phyloP scores from a whole-genome alignment of 2,797 vertebrate genomes.

The Takifugu rubripes region DNA sequence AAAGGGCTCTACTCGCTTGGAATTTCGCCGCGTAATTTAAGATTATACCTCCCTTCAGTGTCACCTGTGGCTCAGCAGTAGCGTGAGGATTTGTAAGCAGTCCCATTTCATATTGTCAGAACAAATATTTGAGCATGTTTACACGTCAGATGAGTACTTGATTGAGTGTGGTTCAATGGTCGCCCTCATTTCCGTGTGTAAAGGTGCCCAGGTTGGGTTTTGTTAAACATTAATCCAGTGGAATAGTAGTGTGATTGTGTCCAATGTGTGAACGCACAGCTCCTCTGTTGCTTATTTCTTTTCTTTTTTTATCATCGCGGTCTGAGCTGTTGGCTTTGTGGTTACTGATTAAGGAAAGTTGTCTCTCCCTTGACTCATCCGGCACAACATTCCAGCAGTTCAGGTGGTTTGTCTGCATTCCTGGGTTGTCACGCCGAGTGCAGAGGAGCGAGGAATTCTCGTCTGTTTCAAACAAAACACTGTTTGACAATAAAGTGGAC shows the following conservation, averaged over 20 bases:
- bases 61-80: not conserved
- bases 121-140: conserved; percentile 16
- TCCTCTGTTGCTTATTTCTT: not conserved
- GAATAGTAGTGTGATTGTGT: not conserved
- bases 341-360: conserved; percentile 36
- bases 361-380: conserved; percentile 27
- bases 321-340: conserved; percentile 7
- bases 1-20: too few species aligned
- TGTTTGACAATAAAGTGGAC: not conserved
- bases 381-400: conserved; percentile 14
- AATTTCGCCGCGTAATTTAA: not conserved
- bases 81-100: conserved; percentile 3
- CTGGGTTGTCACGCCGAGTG: conserved; percentile 6
- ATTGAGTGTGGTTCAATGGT: conserved; percentile 7
- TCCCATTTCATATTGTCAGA: not conserved
- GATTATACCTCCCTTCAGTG: not conserved
- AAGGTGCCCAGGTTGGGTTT: conserved; percentile 7
- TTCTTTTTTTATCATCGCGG: conserved; percentile 17
- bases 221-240: not conserved
- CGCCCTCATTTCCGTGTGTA: conserved; percentile 7
- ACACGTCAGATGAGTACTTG: not conserved
- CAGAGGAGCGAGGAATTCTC: not conserved
- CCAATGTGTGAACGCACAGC: not conserved
- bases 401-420: conserved; percentile 56
- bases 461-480: not conserved